Conservation (phyloP, 1,140 invertebrate species). For the Hydropsyche tenuis region DNA sequence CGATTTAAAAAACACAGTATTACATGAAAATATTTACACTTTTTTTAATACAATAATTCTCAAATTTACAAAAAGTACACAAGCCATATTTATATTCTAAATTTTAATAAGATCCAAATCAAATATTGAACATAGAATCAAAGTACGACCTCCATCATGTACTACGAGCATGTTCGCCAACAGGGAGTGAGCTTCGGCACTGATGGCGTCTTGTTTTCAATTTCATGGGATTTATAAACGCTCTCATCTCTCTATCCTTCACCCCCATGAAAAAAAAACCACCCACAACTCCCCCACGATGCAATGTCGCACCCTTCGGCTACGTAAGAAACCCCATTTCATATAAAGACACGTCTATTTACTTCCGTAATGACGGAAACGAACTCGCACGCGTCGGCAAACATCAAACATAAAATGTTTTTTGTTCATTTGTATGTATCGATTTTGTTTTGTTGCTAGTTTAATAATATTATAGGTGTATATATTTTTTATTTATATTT, state of each 20-base stretch:
- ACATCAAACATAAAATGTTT: neutral
- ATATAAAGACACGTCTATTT: conserved; percentile 13
- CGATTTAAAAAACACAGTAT: no score
- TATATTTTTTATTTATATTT: no score
- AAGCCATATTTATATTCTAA: no score
- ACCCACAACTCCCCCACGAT: neutral
- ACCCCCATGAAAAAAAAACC: no score
- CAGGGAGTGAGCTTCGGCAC: conserved; percentile 34
- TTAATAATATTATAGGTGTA: no score
- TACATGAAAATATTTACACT: no score
- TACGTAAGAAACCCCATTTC: neutral
- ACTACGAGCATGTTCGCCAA: conserved; percentile 16
- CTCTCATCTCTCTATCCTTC: conserved; percentile 23
- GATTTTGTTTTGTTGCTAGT: no score
- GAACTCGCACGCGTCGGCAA: conserved; percentile 2
- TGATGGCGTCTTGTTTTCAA: conserved; percentile 50
- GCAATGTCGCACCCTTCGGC: neutral
- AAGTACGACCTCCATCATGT: no score
- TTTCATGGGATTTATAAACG: conserved; percentile 49
- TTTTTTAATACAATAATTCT: no score
- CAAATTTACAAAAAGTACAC: no score
- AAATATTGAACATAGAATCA: no score
- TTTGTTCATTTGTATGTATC: conserved; percentile 21
- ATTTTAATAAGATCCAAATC: no score
- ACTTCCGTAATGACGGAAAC: conserved; percentile 19